A percentile compares a stretch with the other conserved stretches of the same genome.
These are phyloP conservation scores for Micropoecilia bifurca DNA, from an alignment of 2,797 vertebrate species.

Conservation along the genomic window DNA sequence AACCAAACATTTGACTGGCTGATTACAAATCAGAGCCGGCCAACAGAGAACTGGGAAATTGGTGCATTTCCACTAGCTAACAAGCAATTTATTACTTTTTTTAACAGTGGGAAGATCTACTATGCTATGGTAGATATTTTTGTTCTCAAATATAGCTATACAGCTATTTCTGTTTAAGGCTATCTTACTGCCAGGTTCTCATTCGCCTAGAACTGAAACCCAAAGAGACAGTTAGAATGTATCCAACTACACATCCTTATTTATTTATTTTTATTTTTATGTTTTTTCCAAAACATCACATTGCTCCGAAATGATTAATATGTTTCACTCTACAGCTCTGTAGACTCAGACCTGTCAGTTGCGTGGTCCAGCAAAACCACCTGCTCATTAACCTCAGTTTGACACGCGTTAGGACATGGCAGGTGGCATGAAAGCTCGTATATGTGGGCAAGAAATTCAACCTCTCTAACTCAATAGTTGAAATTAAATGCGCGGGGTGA, in stretches of 20 bases:
- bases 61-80: too few relatives aligned
- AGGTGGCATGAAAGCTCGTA: slow-evolving; percentile 10
- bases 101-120: neutral
- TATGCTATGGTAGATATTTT: too few relatives aligned
- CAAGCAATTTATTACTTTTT: neutral
- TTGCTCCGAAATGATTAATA: neutral
- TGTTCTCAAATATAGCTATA: neutral
- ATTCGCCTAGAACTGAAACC: neutral
- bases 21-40: neutral
- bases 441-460: slow-evolving; percentile 3
- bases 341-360: neutral
- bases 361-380: neutral
- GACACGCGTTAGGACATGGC: slow-evolving; percentile 2
- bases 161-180: neutral
- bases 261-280: too few relatives aligned
- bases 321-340: neutral
- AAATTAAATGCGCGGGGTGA: slow-evolving; percentile 20
- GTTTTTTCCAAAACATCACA: too few relatives aligned
- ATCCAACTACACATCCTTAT: neutral
- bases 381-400: slow-evolving; percentile 20
- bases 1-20: neutral
- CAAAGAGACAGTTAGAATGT: neutral
- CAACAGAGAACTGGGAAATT: neutral
- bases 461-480: slow-evolving; percentile 16
- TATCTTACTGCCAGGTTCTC: neutral